Conservation (phyloP, 2,797 vertebrate genomes). For the Margarornis squamiger region DNA sequence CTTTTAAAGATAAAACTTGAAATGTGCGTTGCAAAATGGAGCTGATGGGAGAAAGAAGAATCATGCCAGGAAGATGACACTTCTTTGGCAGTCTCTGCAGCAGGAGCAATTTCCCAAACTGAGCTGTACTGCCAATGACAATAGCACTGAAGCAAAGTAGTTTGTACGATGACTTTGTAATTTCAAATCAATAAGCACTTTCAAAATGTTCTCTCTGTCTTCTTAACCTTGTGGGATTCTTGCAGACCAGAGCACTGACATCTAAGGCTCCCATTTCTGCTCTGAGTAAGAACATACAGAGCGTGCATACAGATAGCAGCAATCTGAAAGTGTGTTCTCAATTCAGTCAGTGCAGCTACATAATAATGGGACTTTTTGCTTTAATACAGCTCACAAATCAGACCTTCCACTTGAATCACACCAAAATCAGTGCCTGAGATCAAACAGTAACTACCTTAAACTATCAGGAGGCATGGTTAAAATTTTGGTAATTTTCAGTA, state of each 20-base stretch:
- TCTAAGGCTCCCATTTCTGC: neutral
- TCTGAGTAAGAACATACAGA: neutral
- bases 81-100: neutral
- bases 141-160: neutral
- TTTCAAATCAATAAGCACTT: conserved; percentile 31
- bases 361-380: neutral
- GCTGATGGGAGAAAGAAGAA: neutral
- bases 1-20: neutral
- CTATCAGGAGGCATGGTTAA: neutral
- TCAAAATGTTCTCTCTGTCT: conserved; percentile 3
- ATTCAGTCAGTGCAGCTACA: neutral
- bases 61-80: neutral
- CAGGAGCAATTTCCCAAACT: conserved; percentile 23
- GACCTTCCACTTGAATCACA: neutral
- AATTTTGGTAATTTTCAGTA: neutral
- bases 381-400: neutral
- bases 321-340: neutral
- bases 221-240: neutral
- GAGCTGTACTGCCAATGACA: neutral
- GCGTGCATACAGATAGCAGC: neutral
- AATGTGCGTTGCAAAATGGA: neutral
- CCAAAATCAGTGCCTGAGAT: neutral
- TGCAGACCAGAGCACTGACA: neutral
- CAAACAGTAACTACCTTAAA: neutral
- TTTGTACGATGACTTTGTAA: conserved; percentile 27